Evolutionary conservation across 1,140 invertebrate genomes (phyloP).

Genomic region (Neodiprion fabricii): DNA sequence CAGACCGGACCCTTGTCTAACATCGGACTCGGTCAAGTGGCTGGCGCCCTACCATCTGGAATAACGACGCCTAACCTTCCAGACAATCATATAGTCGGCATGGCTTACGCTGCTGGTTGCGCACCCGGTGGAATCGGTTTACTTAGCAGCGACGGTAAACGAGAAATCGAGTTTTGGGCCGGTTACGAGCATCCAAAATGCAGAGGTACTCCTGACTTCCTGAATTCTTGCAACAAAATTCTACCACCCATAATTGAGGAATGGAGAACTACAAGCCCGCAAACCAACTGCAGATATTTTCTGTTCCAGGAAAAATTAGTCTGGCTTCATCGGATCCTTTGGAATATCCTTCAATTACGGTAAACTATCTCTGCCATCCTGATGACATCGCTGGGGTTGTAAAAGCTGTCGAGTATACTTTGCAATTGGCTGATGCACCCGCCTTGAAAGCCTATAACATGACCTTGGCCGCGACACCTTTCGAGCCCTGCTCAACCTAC

Average conservation of each 20-base stretch:
- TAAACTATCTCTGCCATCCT: slow-evolving; percentile 62
- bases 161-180: slow-evolving; percentile 63
- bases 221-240: not conserved
- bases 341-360: slow-evolving; percentile 65
- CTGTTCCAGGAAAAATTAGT: no score
- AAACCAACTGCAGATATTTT: no score
- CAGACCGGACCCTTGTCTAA: slow-evolving; percentile 78
- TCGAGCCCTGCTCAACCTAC: slow-evolving; percentile 37
- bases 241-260: no score
- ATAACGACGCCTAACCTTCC: slow-evolving; percentile 61
- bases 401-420: slow-evolving; percentile 47
- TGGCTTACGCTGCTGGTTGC: slow-evolving; percentile 54
- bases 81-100: slow-evolving; percentile 59
- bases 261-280: no score
- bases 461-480: slow-evolving; percentile 20
- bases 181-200: slow-evolving; percentile 77
- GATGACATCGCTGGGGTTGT: slow-evolving; percentile 55
- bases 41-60: slow-evolving; percentile 65
- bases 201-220: slow-evolving; percentile 65
- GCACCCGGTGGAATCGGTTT: slow-evolving; percentile 43
- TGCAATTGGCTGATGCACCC: slow-evolving; percentile 41
- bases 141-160: slow-evolving; percentile 45
- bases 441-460: slow-evolving; percentile 41
- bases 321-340: slow-evolving; percentile 53
- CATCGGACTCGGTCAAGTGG: slow-evolving; percentile 71